Conservation (phyloP, 2,888 invertebrate species). For the Zonitis immaculata region DNA sequence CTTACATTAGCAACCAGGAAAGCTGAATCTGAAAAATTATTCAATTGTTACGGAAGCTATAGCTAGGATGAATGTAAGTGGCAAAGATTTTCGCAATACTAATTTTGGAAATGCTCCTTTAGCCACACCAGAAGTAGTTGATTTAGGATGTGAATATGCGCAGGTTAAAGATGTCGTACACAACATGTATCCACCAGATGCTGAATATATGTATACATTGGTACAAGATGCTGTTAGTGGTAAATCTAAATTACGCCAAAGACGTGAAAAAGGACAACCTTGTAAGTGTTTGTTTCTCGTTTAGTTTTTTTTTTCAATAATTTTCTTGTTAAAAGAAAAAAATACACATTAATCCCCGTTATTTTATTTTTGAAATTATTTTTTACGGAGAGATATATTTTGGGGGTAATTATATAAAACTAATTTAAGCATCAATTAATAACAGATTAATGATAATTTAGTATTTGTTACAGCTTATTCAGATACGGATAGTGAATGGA, state of each 20-base stretch:
- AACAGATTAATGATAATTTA: neutral
- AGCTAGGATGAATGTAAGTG: constrained; percentile 62
- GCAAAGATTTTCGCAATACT: constrained; percentile 50
- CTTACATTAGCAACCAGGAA: constrained; percentile 70
- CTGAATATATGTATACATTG: constrained; percentile 63
- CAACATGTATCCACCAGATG: constrained; percentile 52
- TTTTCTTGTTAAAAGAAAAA: neutral
- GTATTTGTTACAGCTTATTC: constrained; percentile 61
- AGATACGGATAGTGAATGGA: constrained; percentile 88
- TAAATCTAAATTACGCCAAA: constrained; percentile 57
- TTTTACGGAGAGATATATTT: too few relatives aligned
- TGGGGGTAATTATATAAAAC: too few relatives aligned
- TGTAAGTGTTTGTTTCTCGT: too few relatives aligned
- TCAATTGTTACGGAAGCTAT: constrained; percentile 85
- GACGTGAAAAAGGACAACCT: constrained; percentile 61
- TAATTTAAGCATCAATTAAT: neutral
- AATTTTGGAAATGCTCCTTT: constrained; percentile 66
- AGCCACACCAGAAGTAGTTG: constrained; percentile 72
- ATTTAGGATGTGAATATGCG: constrained; percentile 70
- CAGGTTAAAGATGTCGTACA: constrained; percentile 62
- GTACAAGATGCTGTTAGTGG: constrained; percentile 60
- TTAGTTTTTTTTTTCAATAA: constrained; percentile 1
- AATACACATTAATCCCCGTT: neutral
- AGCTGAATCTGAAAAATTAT: constrained; percentile 84
- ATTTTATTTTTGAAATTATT: neutral